Evolutionary conservation across 2,888 invertebrate genomes (phyloP).

Genomic region (Erebia aethiops): DNA sequence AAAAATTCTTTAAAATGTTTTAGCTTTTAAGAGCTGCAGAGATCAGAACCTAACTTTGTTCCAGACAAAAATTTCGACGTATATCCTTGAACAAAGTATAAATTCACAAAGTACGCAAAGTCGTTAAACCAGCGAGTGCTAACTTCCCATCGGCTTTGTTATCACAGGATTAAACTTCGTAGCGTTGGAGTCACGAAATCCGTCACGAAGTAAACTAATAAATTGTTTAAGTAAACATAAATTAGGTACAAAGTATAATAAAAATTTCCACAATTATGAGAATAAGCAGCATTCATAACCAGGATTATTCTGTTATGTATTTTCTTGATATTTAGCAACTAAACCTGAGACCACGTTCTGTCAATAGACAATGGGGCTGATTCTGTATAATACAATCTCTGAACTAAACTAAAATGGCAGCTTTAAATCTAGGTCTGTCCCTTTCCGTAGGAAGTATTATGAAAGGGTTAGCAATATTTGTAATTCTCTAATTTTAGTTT

Average conservation of each 20-base stretch:
- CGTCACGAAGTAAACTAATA: not conserved
- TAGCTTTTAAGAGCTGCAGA: not conserved
- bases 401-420: too few relatives aligned
- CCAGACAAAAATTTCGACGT: slow-evolving; percentile 7
- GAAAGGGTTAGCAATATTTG: too few relatives aligned
- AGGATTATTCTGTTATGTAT: not conserved
- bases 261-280: too few relatives aligned
- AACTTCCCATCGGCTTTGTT: slow-evolving; percentile 23
- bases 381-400: too few relatives aligned
- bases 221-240: not conserved
- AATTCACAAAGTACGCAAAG: slow-evolving; percentile 22
- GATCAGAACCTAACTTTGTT: slow-evolving; percentile 6
- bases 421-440: too few relatives aligned
- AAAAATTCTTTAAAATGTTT: not conserved
- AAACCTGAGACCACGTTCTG: too few relatives aligned
- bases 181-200: not conserved
- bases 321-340: not conserved
- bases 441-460: too few relatives aligned
- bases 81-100: slow-evolving; percentile 20
- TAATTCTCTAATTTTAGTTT: too few relatives aligned
- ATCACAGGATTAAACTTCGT: slow-evolving; percentile 16
- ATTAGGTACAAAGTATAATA: not conserved
- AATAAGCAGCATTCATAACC: too few relatives aligned
- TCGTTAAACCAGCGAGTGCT: slow-evolving; percentile 23
- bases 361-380: too few relatives aligned